Evolutionary conservation across 2,797 vertebrate genomes (phyloP).

Genomic region (Channallabes apus): DNA sequence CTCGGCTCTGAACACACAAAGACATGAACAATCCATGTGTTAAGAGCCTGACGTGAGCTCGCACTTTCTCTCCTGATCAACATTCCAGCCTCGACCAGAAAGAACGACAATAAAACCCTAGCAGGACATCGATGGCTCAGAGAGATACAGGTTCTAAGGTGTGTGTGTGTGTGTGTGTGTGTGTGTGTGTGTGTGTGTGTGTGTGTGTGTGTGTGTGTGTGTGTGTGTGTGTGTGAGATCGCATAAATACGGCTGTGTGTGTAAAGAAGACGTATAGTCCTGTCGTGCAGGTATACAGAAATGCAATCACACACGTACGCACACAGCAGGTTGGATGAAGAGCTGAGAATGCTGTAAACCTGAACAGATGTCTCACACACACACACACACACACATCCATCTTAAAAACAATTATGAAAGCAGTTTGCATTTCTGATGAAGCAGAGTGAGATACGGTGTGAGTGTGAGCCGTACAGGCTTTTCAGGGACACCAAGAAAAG

Average conservation of each 20-base stretch:
- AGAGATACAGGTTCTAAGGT: not conserved
- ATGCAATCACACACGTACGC: not conserved
- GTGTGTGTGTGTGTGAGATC: not conserved
- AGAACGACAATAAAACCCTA: not conserved
- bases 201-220: not conserved
- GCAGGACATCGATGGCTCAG: not conserved
- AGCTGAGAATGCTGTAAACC: not conserved
- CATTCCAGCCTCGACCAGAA: not conserved
- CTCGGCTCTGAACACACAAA: too few relatives aligned
- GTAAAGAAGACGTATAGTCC: not conserved
- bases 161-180: too few relatives aligned
- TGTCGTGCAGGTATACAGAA: not conserved
- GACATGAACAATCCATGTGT: not conserved
- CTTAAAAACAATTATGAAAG: not conserved
- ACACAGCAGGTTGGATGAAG: slow-evolving; percentile 1
- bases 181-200: not conserved
- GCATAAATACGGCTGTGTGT: not conserved
- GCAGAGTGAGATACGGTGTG: not conserved
- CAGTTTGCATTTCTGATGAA: not conserved
- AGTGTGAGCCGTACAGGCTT: not conserved
- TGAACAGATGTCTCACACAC: not conserved
- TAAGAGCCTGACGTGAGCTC: not conserved
- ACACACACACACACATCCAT: not conserved
- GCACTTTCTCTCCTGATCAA: not conserved
- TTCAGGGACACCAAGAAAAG: not conserved